Conservation (phyloP, 2,797 vertebrate species). For the Thripadectes ignobilis region DNA sequence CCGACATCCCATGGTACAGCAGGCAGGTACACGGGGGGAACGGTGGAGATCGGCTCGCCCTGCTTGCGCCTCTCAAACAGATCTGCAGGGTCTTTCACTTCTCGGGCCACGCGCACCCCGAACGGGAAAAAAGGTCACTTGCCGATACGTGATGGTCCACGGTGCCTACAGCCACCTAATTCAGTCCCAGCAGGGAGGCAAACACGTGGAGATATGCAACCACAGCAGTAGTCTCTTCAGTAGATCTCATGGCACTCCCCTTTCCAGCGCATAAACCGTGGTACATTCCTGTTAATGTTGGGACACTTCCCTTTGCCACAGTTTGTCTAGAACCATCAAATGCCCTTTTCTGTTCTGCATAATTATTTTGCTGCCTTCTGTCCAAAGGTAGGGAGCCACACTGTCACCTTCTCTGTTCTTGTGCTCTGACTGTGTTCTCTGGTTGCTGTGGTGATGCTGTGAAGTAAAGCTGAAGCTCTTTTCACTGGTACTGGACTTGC, state of each 20-base stretch:
- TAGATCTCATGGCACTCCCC: conserved; percentile 72
- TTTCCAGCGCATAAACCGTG: conserved; percentile 32
- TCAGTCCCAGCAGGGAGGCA: conserved; percentile 39
- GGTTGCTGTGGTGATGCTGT: conserved; percentile 70
- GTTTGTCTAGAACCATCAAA: conserved; percentile 29
- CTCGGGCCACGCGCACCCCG: background rate
- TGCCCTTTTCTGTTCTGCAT: conserved; percentile 47
- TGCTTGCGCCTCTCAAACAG: background rate
- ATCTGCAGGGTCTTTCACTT: background rate
- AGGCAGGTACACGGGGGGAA: conserved; percentile 45
- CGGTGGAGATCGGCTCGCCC: conserved; percentile 20
- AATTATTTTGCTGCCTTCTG: conserved; percentile 66
- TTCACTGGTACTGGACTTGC: background rate
- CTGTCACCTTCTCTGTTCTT: conserved; percentile 19
- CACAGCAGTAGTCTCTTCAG: conserved; percentile 64
- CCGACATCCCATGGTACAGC: conserved; percentile 98
- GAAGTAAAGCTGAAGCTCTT: conserved; percentile 53
- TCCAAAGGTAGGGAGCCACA: conserved; percentile 48
- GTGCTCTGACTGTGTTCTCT: conserved; percentile 58
- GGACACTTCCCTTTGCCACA: conserved; percentile 52
- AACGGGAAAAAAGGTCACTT: background rate
- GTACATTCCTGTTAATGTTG: conserved; percentile 68
- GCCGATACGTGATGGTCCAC: background rate
- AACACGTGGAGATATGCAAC: conserved; percentile 38
- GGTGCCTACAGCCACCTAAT: conserved; percentile 17